These are phyloP conservation scores for Nycticryphes semicollaris DNA, from an alignment of 2,113 vertebrate genomes.

Conservation along the genomic window DNA sequence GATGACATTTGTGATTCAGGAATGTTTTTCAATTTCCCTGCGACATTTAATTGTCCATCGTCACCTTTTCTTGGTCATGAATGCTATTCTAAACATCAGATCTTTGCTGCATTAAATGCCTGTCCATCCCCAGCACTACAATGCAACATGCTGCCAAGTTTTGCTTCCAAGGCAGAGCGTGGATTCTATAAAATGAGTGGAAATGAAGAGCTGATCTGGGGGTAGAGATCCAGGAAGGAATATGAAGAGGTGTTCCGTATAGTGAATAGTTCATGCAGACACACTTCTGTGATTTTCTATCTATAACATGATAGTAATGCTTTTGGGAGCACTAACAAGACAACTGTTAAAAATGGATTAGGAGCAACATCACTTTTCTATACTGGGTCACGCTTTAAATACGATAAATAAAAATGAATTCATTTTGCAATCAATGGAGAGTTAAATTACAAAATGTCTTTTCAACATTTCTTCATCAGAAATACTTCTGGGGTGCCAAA, in stretches of 20 bases:
- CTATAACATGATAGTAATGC: neutral
- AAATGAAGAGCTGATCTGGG: neutral
- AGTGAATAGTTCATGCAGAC: neutral
- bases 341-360: neutral
- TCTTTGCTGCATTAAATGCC: neutral
- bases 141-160: neutral
- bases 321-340: neutral
- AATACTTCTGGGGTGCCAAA: neutral
- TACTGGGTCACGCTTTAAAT: neutral
- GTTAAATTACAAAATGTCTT: slow-evolving; percentile 1
- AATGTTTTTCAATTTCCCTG: neutral
- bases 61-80: neutral
- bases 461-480: neutral
- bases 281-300: neutral
- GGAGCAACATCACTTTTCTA: neutral
- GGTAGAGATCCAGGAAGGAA: neutral
- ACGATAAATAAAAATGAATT: neutral
- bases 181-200: neutral
- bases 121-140: neutral
- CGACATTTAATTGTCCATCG: neutral
- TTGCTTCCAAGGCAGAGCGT: neutral
- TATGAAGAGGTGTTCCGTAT: neutral
- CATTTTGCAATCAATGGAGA: neutral
- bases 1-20: neutral
- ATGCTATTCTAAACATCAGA: neutral